Evolutionary conservation across 2,888 invertebrate genomes (phyloP).

Genomic region (Caenorhabditis angaria): DNA sequence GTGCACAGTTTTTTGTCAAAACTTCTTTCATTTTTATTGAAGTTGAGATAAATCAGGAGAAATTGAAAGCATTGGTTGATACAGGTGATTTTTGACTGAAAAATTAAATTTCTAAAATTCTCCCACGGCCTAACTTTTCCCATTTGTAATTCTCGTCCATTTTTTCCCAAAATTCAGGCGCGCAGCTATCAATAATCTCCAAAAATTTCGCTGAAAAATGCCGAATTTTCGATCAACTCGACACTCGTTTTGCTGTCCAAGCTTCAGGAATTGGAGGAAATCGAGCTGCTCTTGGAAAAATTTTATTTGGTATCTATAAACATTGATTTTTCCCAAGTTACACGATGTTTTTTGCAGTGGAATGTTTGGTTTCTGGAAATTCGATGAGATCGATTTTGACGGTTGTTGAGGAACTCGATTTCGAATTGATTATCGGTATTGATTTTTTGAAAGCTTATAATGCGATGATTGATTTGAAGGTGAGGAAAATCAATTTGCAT

Average conservation of each 20-base stretch:
- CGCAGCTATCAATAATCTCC: slow-evolving; percentile 28
- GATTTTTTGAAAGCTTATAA: slow-evolving; percentile 23
- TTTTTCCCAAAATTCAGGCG: too few species aligned
- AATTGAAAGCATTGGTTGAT: slow-evolving; percentile 17
- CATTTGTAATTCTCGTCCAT: too few species aligned
- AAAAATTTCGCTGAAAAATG: slow-evolving; percentile 7
- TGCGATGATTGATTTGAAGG: slow-evolving; percentile 17
- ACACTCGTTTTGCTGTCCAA: slow-evolving; percentile 21
- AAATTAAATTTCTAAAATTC: neutral
- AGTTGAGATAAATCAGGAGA: slow-evolving; percentile 7
- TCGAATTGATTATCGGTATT: slow-evolving; percentile 21
- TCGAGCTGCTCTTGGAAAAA: slow-evolving; percentile 21
- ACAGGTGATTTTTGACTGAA: slow-evolving; percentile 11
- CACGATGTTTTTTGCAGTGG: slow-evolving; percentile 11
- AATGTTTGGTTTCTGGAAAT: slow-evolving; percentile 13
- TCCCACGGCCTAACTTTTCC: too few species aligned
- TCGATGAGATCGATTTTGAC: slow-evolving; percentile 18
- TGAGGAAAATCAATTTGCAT: slow-evolving; percentile 8
- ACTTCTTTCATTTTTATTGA: slow-evolving; percentile 21
- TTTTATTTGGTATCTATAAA: slow-evolving; percentile 20
- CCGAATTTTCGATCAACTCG: slow-evolving; percentile 8
- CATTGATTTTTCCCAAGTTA: neutral
- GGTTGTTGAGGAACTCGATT: slow-evolving; percentile 13
- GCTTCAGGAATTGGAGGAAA: slow-evolving; percentile 23
- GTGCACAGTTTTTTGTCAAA: slow-evolving; percentile 26